Conservation (phyloP, 2,888 invertebrate genomes). For the Cantharis lateralis region DNA sequence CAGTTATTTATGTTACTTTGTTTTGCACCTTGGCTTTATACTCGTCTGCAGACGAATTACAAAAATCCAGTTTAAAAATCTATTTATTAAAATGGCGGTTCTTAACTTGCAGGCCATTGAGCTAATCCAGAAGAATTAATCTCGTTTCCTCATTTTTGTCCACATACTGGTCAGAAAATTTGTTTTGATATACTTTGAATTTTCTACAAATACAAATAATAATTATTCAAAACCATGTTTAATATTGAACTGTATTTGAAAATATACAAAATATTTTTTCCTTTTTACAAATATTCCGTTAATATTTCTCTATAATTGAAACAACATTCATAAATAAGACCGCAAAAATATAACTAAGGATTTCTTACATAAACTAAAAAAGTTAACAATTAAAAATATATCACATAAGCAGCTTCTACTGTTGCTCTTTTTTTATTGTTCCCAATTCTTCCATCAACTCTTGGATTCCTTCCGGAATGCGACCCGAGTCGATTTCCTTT, state of each 20-base stretch:
- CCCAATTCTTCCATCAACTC: slow-evolving; percentile 76
- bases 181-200: not conserved
- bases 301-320: not conserved
- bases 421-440: slow-evolving; percentile 68
- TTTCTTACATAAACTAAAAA: not conserved
- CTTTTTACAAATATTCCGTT: not conserved
- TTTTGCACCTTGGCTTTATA: not conserved
- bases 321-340: not conserved
- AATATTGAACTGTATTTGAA: not conserved
- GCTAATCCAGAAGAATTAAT: no score
- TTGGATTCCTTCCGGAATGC: slow-evolving; percentile 78
- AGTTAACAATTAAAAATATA: slow-evolving; percentile 13
- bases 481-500: slow-evolving; percentile 79
- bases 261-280: not conserved
- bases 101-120: no score
- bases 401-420: slow-evolving; percentile 19
- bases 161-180: no score
- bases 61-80: no score
- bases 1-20: not conserved
- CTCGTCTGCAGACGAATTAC: not conserved
- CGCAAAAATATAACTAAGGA: not conserved
- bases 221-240: not conserved
- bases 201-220: not conserved
- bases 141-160: no score
- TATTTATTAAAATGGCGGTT: no score